Base-by-base conservation (phyloP, 2,888 invertebrate species). In the Drosophila longiperda region DNA sequence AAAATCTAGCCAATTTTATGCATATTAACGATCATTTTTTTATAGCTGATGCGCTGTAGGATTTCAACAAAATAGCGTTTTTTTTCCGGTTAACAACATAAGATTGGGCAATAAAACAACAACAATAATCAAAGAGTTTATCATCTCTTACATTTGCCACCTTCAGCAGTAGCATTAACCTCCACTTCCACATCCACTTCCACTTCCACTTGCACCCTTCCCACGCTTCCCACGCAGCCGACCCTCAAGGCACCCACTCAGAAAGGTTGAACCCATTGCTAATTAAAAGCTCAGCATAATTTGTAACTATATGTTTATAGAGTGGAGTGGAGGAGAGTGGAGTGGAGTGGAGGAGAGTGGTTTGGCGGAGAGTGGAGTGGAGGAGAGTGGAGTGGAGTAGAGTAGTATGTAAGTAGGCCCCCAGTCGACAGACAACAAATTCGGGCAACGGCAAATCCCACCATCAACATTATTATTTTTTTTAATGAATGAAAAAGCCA, bases 401-500 rank as follows among this genome's bases (percentile, higher is more conserved):
- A 32, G 64, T 64, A 36, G 45, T 45, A 2, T 36, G 9, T 26
- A 36, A 17, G 50, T 66, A 34, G 66, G 50, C 66, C 62, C 55
- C 75, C 57, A 75, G 63, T 57, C 53, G 53, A 36, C 53, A 53
- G 53, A 33, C 33, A 34, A 34, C 62, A 75, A 75, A 76, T 80
- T 78, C 76, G 66, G 58, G 50, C 76, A 80, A 75, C 80, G 75
- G 65, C 75, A 79, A 79, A 68, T 72, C 42, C 61, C 75, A 66
- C 66, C 50, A 63, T 42, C 77, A 68, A 45, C 50, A 64, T 53
- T 20, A 67, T 54, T 66, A 40, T 58, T 50, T 54, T 62, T 65
- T 77, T 89, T 78, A 76, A 82, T 89, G 85, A 89, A 84, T 84
- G 84, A 84, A 82, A 88, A 88, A 80, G 66, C 77, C 73, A 83